Base-by-base conservation (phyloP, 2,113 vertebrate species). In the Mustela nigripes region DNA sequence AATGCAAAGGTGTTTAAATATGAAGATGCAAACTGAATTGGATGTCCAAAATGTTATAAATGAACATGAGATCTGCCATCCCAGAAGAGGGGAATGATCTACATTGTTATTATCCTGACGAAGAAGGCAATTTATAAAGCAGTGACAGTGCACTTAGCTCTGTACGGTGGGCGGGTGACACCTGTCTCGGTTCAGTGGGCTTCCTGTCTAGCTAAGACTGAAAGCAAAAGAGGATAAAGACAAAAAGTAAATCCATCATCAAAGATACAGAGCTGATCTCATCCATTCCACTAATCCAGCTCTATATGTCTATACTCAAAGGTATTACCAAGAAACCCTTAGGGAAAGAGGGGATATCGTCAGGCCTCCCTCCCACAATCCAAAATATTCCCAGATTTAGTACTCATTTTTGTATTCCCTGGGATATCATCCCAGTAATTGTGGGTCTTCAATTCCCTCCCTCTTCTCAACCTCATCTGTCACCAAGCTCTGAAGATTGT, bases 21-120 rank as follows among this genome's bases (percentile, higher is more conserved):
- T 94, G 85, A 98, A 93, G 91, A 97, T 81, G 73, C 65, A 95
- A 79, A 92, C 95, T 83, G 91, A 98, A 98, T 96, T 98, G 91
- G 50, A 97, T 97, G 95, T 97, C 97, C 91, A 98, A 83, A 96
- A 80, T 96, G 62, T 98, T 97, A 98, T 97, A 95, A 95, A 98
- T 97, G 97, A 94, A 62, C 97, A 97, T 97, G 74, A 91, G 73
- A 91, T 93, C 91, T 97, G 89, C 96, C 94, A 96, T 56, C 85
- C 73, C 14, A 45, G 78, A 97, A 89, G 94, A 86, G 36, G 95
- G 82, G 12, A 63, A 96, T 97, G 96, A 98, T 98, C 94, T 98
- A 98, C 97, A 94, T 78, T 96, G 85, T 96, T 98, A 98, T 98
- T 98, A 97, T 84, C 94, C 58, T 73, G 18, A 97, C 45, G 94